phyloP scores from a whole-genome alignment of 2,113 vertebrate species.

The Vidua macroura region DNA sequence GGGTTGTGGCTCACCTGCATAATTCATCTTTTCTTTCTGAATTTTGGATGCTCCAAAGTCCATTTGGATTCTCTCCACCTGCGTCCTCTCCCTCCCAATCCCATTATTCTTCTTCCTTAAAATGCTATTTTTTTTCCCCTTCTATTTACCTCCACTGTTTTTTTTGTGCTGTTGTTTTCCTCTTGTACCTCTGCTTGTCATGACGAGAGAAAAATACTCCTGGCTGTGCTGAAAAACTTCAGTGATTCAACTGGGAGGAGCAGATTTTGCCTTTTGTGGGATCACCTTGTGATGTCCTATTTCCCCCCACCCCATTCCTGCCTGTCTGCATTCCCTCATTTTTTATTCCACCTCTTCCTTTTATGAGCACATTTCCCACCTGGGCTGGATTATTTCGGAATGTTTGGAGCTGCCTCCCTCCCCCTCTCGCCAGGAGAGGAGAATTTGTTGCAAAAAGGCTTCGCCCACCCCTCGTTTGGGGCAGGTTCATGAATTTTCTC shows the following conservation, averaged over 20 bases:
- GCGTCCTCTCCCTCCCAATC: not conserved
- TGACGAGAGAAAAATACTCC: not conserved
- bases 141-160: rapidly evolving
- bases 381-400: slow-evolving; percentile 6
- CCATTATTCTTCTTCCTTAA: not conserved
- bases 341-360: not conserved
- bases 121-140: not conserved
- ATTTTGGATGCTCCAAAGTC: not conserved
- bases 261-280: not conserved
- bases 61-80: not conserved
- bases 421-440: not conserved
- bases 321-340: not conserved
- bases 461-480: too few relatives aligned
- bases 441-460: not conserved
- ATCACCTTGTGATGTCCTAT: not conserved
- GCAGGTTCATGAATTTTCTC: not conserved
- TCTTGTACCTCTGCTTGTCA: not conserved
- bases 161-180: not conserved
- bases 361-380: not conserved
- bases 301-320: not conserved
- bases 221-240: not conserved
- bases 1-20: not conserved
- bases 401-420: not conserved
- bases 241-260: not conserved
- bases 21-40: not conserved